Evolutionary conservation across 2,113 vertebrate genomes (phyloP), one percentile per base, ranked within the genome.

Genomic region (Centrocercus urophasianus): DNA sequence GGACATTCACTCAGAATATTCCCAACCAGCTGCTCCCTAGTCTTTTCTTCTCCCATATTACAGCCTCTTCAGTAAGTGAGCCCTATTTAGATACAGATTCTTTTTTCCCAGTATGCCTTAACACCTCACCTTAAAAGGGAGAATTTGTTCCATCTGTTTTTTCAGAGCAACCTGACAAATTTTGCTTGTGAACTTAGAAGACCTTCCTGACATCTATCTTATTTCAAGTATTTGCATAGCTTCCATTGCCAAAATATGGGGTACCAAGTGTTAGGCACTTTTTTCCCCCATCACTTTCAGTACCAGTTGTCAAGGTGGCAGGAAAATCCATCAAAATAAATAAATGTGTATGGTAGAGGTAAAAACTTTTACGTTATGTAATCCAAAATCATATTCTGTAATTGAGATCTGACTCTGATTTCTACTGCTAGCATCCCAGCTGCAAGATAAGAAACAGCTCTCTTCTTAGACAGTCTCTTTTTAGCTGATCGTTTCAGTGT

Each of bases 1-100:
- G 83, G 36, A 73, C 64, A 94, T 67, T 85, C 91, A 45, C 34
- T 90, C 28, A 71, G 64, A 96, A 88, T 70, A 77, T 64, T 88
- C 60, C 18, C 21, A 89, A 59, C 10, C 78, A 96, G 72, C 79
- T 93, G 69, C 60, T 89, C 63, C 52, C n/a, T 83, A 65, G 70
- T 76, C 6, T 61, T 76, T 70, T 60, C 54, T 93, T 79, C 45
- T 80, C n/a, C 27, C 22, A 16, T 34, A 79, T 45, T 70, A 73
- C 7, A 85, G 30, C 4, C 9, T 71, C 54, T 7, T 50, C 50
- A 86, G 25, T 34, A 48, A 71, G n/a, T 60, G 13, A 32, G n/a
- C 82, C 42, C 19, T 52, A 5, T 63, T 91, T 85, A 45, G 28
- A 59, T 80, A 78, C 1, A 60, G 54, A 70, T 43, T 83, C 21